Evolutionary conservation across 2,888 invertebrate species (phyloP).

Genomic region (Eilema caniola): DNA sequence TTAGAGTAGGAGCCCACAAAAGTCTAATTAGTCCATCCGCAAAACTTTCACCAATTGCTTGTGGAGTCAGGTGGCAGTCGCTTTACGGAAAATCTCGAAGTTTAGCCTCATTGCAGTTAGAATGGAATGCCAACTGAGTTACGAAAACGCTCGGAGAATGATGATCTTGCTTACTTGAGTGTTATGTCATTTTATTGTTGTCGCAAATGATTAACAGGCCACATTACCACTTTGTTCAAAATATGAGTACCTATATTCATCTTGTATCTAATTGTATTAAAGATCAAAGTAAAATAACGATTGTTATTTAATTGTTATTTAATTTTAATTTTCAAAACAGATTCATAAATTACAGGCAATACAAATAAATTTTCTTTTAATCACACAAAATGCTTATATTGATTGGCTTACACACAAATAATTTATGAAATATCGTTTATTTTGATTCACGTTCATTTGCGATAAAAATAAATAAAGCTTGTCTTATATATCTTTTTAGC

Average conservation of each 20-base stretch:
- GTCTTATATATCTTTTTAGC: slow-evolving; percentile 31
- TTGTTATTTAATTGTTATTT: too few species aligned
- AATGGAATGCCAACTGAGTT: too few species aligned
- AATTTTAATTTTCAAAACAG: not conserved
- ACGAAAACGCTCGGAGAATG: too few species aligned
- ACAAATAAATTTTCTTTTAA: not conserved
- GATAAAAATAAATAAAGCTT: slow-evolving; percentile 46
- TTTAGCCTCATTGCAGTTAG: too few species aligned
- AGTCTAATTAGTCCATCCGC: too few species aligned
- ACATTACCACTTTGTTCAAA: not conserved
- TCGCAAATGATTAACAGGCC: not conserved
- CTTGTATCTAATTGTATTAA: not conserved
- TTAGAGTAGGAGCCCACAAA: too few species aligned
- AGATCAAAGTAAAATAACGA: not conserved
- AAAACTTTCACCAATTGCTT: too few species aligned
- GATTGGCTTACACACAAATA: not conserved
- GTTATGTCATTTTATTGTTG: not conserved
- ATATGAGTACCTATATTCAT: not conserved
- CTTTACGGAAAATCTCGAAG: too few species aligned
- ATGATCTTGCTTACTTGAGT: too few species aligned
- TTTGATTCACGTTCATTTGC: slow-evolving; percentile 20
- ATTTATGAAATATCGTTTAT: slow-evolving; percentile 13
- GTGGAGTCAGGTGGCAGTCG: too few species aligned
- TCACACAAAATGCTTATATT: not conserved
- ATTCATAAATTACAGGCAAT: not conserved